Base-by-base conservation (phyloP, 1,140 invertebrate species). In the Philotrypesis tridentata region DNA sequence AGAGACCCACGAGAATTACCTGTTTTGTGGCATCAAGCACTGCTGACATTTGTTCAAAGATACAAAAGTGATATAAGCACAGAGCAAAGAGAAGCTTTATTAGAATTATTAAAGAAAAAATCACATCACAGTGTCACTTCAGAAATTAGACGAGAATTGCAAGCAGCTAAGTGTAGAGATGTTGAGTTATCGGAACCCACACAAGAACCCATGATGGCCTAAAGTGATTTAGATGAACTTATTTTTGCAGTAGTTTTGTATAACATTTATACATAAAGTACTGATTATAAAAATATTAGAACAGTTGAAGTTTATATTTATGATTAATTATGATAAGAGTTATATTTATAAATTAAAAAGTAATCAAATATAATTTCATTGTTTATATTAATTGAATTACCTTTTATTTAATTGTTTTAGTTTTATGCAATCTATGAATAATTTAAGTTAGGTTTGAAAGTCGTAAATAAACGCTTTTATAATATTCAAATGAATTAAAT, bases 11-110 rank as follows among this genome's bases (percentile, higher is more conserved):
- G 97, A 83, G 94, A 95, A 83, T 91, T 99, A 80, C 98, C 99
- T 21, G 98, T 99, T 17, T 89, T 99, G 71, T 99, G 98, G 99
- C 98, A 99, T 92, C 98, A 99, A 89, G 94, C 97, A 72, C 92
- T 99, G 23, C 92, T 99, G 61, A 97, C 97, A 2, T 99, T 99
- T 93, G 95, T 96, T 2, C 97, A 99, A 92, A 94, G 97, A 82
- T 99, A 99, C 90, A 99, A 99, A 92, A 95, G 96, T 80, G 97
- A 99, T 90, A 95, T 99, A 72, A 98, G 97, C 81, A 94, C 94
- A 27, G 98, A 99, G 87, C 98, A 99, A 91, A 95, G 95, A 88
- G 97, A 98, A 88, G 95, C 95, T 27, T 90, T 99, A 40, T 89
- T 98, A 25, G 94, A 95, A 84, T 92, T 99, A 11, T 87, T 98